A percentile compares a stretch with the other conserved stretches of the same genome.
Evolutionary conservation across 2,797 vertebrate species (phyloP).

Genomic region (Myotis myotis): DNA sequence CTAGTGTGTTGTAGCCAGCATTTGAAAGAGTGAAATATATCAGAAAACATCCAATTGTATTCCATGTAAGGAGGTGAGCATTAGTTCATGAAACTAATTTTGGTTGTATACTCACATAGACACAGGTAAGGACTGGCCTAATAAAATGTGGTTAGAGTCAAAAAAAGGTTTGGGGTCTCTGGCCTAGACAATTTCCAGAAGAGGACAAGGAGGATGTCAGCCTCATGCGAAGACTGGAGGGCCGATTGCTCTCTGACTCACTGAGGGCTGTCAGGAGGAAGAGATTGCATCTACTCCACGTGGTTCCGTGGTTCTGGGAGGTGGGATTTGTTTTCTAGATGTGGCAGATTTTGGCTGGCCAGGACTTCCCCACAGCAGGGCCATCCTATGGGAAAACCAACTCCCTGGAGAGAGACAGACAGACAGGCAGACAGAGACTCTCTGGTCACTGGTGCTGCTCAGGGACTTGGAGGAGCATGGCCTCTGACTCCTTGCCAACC

Average conservation of each 20-base stretch:
- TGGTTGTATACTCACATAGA: background rate
- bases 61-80: background rate
- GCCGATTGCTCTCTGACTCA: rapidly evolving
- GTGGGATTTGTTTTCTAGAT: background rate
- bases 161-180: background rate
- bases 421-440: background rate
- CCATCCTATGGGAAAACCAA: background rate
- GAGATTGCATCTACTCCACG: background rate
- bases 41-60: background rate
- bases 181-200: background rate
- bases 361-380: background rate
- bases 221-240: background rate
- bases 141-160: background rate
- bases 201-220: background rate
- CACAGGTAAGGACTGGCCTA: background rate
- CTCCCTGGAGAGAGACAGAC: background rate
- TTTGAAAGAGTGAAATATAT: background rate
- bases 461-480: background rate
- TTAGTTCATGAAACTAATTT: background rate
- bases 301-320: background rate
- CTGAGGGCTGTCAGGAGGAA: background rate
- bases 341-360: background rate
- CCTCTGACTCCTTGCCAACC: background rate
- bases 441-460: background rate
- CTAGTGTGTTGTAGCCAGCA: background rate